Percentiles rank a stretch among this genome's conserved stretches.
Evolutionary conservation across 2,888 invertebrate genomes (phyloP).

Genomic region (Sphaerophoria rueppellii): DNA sequence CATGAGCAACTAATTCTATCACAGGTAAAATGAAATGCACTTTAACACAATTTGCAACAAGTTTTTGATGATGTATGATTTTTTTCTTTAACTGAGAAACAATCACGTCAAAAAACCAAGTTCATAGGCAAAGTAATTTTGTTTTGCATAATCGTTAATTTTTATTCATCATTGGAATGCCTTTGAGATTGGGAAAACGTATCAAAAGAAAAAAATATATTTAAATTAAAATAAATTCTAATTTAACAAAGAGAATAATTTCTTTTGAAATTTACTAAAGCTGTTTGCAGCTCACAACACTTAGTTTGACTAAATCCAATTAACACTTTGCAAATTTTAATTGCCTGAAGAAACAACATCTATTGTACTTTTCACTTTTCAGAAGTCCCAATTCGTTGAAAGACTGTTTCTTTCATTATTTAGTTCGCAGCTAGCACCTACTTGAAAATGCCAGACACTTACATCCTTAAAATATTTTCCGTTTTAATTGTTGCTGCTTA

Average conservation of each 20-base stretch:
- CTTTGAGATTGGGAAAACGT: not conserved
- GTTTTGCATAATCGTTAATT: not conserved
- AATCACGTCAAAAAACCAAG: no score
- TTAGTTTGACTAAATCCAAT: slow-evolving; percentile 31
- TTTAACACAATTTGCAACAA: no score
- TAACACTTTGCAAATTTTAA: slow-evolving; percentile 31
- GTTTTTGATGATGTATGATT: no score
- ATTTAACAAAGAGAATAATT: not conserved
- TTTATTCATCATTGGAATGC: not conserved
- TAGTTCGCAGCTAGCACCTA: slow-evolving; percentile 3
- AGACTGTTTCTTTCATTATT: slow-evolving; percentile 19
- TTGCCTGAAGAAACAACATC: slow-evolving; percentile 13
- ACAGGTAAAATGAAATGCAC: not conserved
- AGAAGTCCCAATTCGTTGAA: slow-evolving; percentile 9
- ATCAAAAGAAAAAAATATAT: not conserved
- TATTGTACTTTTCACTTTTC: slow-evolving; percentile 15
- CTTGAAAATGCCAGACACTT: not conserved
- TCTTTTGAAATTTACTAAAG: not conserved
- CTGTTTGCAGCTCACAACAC: slow-evolving; percentile 12
- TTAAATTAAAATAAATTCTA: not conserved
- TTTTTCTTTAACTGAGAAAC: no score
- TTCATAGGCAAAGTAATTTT: not conserved
- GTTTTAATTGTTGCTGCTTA: slow-evolving; percentile 14
- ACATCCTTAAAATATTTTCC: slow-evolving; percentile 9
- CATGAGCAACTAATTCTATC: slow-evolving; percentile 3